A percentile compares a stretch with the other conserved stretches of the same genome.
Evolutionary conservation across 2,797 vertebrate genomes (phyloP).

Genomic region (Gorsachius magnificus): DNA sequence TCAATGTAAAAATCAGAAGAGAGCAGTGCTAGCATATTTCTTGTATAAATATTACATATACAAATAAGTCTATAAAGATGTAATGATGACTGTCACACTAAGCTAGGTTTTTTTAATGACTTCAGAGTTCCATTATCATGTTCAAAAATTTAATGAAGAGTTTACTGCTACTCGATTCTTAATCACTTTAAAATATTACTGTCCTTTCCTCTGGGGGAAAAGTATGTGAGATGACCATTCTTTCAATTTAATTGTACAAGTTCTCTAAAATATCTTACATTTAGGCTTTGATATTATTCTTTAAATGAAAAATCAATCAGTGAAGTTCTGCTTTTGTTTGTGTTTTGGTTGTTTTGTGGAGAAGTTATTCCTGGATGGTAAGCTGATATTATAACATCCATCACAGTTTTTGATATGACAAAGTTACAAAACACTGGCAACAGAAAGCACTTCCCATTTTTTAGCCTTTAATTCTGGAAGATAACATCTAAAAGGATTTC

Average conservation of each 20-base stretch:
- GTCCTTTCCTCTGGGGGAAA: background rate
- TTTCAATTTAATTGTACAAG: background rate
- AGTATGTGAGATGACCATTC: background rate
- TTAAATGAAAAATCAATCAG: background rate
- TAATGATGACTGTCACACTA: background rate
- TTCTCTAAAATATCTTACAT: background rate
- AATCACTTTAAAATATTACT: background rate
- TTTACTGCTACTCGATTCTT: background rate
- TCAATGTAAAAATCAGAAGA: background rate
- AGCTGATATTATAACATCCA: background rate
- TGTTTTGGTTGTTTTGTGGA: background rate
- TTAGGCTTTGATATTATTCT: background rate
- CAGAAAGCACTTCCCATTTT: background rate
- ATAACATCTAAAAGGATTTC: slow-evolving; percentile 19
- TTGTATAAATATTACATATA: background rate
- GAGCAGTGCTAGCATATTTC: background rate
- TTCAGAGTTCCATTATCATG: background rate
- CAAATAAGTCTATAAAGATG: background rate
- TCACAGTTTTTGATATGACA: background rate
- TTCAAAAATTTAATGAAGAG: background rate
- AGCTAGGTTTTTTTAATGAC: background rate
- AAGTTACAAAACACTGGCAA: slow-evolving; percentile 17
- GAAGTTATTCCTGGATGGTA: background rate
- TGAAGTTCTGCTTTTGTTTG: background rate
- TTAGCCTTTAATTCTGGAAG: slow-evolving; percentile 10